Percentiles rank a stretch among this genome's conserved stretches.
phyloP scores from a whole-genome alignment of 2,113 vertebrate genomes.

The Axis porcinus region DNA sequence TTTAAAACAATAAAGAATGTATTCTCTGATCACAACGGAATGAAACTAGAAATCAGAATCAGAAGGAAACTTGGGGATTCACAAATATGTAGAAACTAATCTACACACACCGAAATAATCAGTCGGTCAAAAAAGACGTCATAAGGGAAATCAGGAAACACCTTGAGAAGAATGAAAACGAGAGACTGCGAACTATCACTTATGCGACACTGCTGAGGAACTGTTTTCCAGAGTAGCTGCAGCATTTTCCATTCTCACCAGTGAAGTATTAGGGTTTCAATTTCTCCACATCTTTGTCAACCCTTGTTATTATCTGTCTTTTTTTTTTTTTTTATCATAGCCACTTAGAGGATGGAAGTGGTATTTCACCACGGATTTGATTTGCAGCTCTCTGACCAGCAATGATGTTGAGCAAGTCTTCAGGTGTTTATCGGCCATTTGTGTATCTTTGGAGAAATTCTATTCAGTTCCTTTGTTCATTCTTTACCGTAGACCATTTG shows the following conservation, averaged over 20 bases:
- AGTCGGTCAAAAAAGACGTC: background rate
- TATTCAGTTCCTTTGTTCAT: background rate
- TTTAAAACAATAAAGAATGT: background rate
- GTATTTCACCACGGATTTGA: background rate
- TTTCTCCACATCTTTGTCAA: background rate
- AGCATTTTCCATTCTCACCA: background rate
- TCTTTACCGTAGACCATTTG: background rate
- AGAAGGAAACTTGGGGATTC: background rate
- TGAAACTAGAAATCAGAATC: background rate
- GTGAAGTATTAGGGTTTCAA: rapidly evolving
- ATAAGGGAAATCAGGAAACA: background rate
- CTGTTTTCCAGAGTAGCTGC: background rate
- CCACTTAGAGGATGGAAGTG: no score
- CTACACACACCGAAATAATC: rapidly evolving
- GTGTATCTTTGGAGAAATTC: background rate
- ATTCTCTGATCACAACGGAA: no score
- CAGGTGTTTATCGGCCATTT: background rate
- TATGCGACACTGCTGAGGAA: background rate
- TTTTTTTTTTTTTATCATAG: background rate
- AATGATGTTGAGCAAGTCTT: rapidly evolving
- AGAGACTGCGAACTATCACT: background rate
- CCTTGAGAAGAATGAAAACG: no score
- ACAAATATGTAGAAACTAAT: background rate
- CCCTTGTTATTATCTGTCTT: no score
- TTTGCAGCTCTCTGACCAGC: background rate